Evolutionary conservation across 2,113 vertebrate genomes (phyloP), one percentile per base, ranked within the genome.

Genomic region (Cebus imitator): DNA sequence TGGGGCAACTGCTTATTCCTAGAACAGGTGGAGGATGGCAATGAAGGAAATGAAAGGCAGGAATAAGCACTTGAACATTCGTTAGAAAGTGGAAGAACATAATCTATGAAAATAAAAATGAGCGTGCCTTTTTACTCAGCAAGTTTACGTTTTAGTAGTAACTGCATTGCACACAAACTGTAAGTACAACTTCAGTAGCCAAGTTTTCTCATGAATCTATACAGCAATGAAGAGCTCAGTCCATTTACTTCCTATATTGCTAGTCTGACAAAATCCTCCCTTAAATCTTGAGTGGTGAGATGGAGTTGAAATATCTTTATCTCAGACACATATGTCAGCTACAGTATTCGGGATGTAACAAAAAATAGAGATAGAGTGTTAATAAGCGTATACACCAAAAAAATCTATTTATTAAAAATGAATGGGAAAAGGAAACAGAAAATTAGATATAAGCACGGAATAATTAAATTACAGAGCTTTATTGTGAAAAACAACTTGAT

Each of bases 291-390:
- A 58, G 40, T 45, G 43, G 27, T 32, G 57, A 95, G 90, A 95
- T 13, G 73, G 32, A 70, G 50, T 23, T 70, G 45, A 91, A 97
- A 95, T 52, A 43, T 58, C 58, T 87, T 96, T 96, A 92, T 90
- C 81, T 89, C 92, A 93, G 57, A 87, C 64, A 87, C n/a, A 35
- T 70, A 93, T 96, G 95, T 97, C 92, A 97, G 76, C 80, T 92
- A 72, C 35, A 70, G 55, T 93, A 93, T 86, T 87, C 82, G 25
- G 57, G 20, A 68, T 45, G 27, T 87, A 79, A 75, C 73, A 61
- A 40, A 85, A 87, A 57, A n/a, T 35, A 48, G 18, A 58, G 48
- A 75, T 37, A 89, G 81, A 91, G 85, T 79, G 43, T 61, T 92
- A 90, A 94, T 58, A 88, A 82, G 93, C 16, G 87, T n/a, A 68